Evolutionary conservation across 2,113 vertebrate species (phyloP).

Genomic region (Azemiops feae): DNA sequence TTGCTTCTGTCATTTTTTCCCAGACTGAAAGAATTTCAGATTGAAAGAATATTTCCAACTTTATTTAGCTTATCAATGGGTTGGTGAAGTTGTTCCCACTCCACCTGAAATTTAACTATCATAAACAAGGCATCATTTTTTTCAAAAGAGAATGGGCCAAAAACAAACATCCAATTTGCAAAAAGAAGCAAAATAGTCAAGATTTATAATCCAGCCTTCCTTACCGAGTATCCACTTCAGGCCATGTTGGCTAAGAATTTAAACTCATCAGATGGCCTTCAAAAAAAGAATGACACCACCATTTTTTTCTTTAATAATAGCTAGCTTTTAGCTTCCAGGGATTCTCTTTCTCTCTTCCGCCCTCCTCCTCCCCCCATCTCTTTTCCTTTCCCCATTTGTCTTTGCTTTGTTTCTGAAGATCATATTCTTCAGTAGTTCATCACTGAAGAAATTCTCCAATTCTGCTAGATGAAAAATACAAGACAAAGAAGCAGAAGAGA

Average conservation of each 20-base stretch:
- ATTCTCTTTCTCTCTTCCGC: slow-evolving; percentile 6
- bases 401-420: slow-evolving; percentile 29
- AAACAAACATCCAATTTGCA: slow-evolving; percentile 30
- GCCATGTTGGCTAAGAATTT: not conserved
- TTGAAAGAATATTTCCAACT: not conserved
- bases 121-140: slow-evolving; percentile 32
- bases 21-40: not conserved
- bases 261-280: not conserved
- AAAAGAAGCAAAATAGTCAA: slow-evolving; percentile 30
- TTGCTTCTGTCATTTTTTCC: slow-evolving; percentile 15
- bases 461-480: slow-evolving; percentile 32
- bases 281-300: slow-evolving; percentile 7
- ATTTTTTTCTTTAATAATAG: slow-evolving; percentile 55
- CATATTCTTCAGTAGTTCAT: slow-evolving; percentile 34
- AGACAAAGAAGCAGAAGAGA: slow-evolving; percentile 31
- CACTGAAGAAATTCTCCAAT: slow-evolving; percentile 37
- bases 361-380: slow-evolving; percentile 6
- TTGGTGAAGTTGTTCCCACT: slow-evolving; percentile 4
- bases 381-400: not conserved
- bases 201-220: not conserved
- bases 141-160: not conserved
- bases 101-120: slow-evolving; percentile 33
- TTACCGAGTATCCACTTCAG: not conserved
- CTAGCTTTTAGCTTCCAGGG: slow-evolving; percentile 38
- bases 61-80: slow-evolving; percentile 9